Evolutionary conservation across 2,113 vertebrate species (phyloP).

Genomic region (Saguinus imperator): DNA sequence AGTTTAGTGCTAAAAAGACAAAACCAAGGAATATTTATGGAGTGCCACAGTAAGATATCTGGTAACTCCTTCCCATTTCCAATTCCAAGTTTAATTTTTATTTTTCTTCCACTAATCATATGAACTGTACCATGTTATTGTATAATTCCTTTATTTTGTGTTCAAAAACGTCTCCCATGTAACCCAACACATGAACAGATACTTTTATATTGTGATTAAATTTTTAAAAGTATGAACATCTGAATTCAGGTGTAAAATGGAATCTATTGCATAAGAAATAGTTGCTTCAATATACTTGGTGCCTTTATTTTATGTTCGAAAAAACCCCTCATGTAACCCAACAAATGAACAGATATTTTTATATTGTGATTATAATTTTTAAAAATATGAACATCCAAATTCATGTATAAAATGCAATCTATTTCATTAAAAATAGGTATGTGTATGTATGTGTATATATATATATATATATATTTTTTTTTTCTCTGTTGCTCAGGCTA

Average conservation of each 20-base stretch:
- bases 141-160: background rate
- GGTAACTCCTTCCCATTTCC: background rate
- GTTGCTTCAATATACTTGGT: no score
- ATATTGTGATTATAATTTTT: background rate
- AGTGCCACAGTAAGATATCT: background rate
- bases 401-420: background rate
- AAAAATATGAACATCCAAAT: background rate
- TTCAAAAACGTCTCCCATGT: background rate
- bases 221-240: background rate
- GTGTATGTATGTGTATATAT: fast-evolving
- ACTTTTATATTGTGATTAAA: background rate
- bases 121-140: background rate
- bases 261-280: slow-evolving; percentile 3
- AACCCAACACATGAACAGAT: background rate
- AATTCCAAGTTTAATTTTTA: background rate
- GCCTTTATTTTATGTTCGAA: background rate
- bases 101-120: slow-evolving; percentile 13
- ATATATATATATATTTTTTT: no score
- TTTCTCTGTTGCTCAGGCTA: no score
- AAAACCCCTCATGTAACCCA: background rate
- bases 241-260: background rate
- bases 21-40: slow-evolving; percentile 37
- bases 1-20: slow-evolving; percentile 3
- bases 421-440: background rate
- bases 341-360: background rate